Evolutionary conservation across 1,140 invertebrate species (phyloP).

Genomic region (Pseudomyrmex pallidus): DNA sequence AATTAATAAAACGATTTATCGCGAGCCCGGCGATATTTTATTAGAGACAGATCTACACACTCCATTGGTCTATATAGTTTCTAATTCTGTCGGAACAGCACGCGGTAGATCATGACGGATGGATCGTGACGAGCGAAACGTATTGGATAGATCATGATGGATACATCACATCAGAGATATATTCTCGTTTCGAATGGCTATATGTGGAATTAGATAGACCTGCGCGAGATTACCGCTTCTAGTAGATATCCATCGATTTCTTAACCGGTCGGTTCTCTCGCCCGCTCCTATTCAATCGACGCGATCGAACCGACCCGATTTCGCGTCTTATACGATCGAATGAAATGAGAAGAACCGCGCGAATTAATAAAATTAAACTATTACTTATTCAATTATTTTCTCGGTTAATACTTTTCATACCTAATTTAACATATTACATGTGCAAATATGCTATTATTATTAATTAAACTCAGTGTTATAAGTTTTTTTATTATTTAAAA

Average conservation of each 20-base stretch:
- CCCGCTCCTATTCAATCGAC: conserved; percentile 55
- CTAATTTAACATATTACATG: neutral
- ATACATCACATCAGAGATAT: conserved; percentile 62
- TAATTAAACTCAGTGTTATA: too few species aligned
- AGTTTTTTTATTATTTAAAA: conserved; percentile 7
- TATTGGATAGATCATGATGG: conserved; percentile 69
- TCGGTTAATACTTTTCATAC: neutral
- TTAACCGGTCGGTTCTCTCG: conserved; percentile 45
- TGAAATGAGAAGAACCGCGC: conserved; percentile 6
- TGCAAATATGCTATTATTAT: too few species aligned
- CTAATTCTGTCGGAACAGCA: conserved; percentile 66
- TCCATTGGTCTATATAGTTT: conserved; percentile 57
- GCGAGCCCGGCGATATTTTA: conserved; percentile 64
- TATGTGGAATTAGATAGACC: conserved; percentile 63
- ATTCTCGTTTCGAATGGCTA: conserved; percentile 40
- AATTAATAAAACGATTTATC: conserved; percentile 65
- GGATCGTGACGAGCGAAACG: conserved; percentile 62
- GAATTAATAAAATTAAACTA: conserved; percentile 14
- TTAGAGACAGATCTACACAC: conserved; percentile 62
- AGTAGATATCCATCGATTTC: conserved; percentile 60
- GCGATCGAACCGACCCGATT: conserved; percentile 64
- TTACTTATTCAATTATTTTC: neutral
- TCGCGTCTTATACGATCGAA: conserved; percentile 43
- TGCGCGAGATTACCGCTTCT: conserved; percentile 33
- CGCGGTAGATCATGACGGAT: conserved; percentile 69